Base-by-base conservation (phyloP, 2,113 vertebrate genomes). In the Upupa epops region DNA sequence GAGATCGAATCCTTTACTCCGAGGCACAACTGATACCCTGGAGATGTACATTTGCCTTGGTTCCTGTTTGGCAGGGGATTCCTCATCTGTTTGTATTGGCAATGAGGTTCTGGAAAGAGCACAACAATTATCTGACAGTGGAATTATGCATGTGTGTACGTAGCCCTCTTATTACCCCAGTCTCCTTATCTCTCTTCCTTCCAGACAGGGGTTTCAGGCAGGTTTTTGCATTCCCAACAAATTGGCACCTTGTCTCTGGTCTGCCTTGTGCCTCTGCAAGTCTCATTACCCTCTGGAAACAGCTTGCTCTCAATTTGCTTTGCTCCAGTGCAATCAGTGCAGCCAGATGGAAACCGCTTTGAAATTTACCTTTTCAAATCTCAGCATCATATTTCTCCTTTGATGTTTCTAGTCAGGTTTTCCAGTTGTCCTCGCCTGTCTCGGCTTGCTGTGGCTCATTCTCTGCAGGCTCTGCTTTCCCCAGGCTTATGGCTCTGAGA, bases 361-460 rank as follows among this genome's bases (percentile, higher is more conserved):
- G 55, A 94, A 93, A 88, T 90, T 72, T 81, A 91, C 89, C 83
- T 93, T 94, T 90, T 83, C 64, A 78, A 52, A 86, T 64, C 58
- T 69, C 90, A 72, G 81, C 74, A 93, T 92, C 11, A 2, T 54
- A 70, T 84, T 92, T 89, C 71, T 82, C 28, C 60, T 86, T 89
- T 93, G 92, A 86, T 94, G 70, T 92, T 86, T 92, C 88, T 73
- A 66, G 59, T 85, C 18, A 51, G 31, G 49, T 90, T 95, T 94
- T 94, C 73, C 66, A 71, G 54, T 59, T 71, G 46, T 69, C 51
- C 64, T 89, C 19, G 1, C 36, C 25, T 45, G 34, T 91, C 56
- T 51, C 0, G 0, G 14, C 65, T 81, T 56, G 20, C 31, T 4
- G 3, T 59, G 46, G 29, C 48, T 82, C 58, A 14, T 26, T 49